These are phyloP conservation scores for Eupsittula cactorum DNA, from an alignment of 2,113 vertebrate genomes.

Conservation along the genomic window DNA sequence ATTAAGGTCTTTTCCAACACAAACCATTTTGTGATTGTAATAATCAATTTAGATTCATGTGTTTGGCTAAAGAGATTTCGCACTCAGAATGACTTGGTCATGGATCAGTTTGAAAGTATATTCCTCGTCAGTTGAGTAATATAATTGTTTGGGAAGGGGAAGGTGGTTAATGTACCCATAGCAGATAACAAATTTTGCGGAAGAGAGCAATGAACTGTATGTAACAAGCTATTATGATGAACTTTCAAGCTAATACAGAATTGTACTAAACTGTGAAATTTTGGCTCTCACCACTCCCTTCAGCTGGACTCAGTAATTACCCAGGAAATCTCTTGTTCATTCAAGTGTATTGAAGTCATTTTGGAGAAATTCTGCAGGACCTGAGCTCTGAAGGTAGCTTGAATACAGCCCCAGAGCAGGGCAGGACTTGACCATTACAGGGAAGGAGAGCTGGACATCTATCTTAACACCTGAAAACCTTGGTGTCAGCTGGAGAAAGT, in stretches of 20 bases:
- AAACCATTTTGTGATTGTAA: not conserved
- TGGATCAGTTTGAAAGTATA: not conserved
- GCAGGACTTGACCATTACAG: not conserved
- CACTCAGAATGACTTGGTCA: not conserved
- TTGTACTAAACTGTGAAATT: not conserved
- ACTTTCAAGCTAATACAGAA: not conserved
- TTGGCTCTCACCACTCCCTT: not conserved
- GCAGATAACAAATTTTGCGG: not conserved
- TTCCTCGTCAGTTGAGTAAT: not conserved
- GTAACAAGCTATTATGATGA: not conserved
- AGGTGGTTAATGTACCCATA: not conserved
- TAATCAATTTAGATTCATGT: accelerated
- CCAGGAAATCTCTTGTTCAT: not conserved
- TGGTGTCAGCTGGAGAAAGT: not conserved
- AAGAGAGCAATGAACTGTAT: not conserved
- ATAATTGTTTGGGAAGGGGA: not conserved
- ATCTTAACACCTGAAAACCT: not conserved
- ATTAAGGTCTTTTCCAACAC: not conserved
- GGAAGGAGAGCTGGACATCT: not conserved
- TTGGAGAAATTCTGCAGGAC: not conserved
- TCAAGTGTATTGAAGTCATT: not conserved
- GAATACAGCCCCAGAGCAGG: not conserved
- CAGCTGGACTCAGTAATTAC: not conserved
- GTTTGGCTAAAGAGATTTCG: not conserved
- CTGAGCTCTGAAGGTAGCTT: not conserved